phyloP scores from a whole-genome alignment of 1,140 invertebrate species.

The Drosophila pachea region DNA sequence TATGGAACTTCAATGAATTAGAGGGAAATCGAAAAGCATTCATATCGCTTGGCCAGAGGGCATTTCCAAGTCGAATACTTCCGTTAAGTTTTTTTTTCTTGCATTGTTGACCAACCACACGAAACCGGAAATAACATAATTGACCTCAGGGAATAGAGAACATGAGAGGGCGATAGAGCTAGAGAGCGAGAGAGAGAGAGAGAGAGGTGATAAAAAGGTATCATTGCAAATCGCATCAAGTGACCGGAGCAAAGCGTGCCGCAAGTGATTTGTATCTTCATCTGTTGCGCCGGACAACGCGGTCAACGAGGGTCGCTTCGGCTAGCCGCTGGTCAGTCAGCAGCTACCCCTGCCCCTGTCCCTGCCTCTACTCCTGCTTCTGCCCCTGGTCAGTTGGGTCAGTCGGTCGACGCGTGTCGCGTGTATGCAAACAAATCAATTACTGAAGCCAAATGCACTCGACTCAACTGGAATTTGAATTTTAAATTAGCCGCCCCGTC shows the following conservation, averaged over 20 bases:
- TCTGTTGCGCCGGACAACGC: conserved; percentile 59
- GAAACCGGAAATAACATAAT: conserved; percentile 73
- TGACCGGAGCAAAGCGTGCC: conserved; percentile 50
- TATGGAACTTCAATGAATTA: too few species aligned
- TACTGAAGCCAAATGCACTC: conserved; percentile 65
- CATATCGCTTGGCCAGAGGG: not conserved
- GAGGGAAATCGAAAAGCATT: too few species aligned
- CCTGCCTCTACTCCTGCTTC: not conserved
- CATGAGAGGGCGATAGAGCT: conserved; percentile 3
- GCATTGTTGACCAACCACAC: conserved; percentile 51
- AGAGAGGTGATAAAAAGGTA: conserved; percentile 33
- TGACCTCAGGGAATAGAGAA: conserved; percentile 63
- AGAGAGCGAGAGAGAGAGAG: not conserved
- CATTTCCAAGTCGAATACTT: not conserved
- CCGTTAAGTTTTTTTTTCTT: not conserved
- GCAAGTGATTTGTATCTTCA: conserved; percentile 65
- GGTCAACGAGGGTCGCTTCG: conserved; percentile 37
- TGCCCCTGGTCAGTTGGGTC: conserved; percentile 43
- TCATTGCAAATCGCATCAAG: conserved; percentile 72
- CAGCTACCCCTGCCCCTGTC: conserved; percentile 16
- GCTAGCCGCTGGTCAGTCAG: conserved; percentile 44
- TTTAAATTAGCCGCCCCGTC: conserved; percentile 58
- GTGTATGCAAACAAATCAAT: conserved; percentile 72
- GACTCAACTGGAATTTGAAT: conserved; percentile 68
- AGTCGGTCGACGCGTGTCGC: conserved; percentile 37